Base-by-base conservation (phyloP, 2,888 invertebrate genomes). In the Sclerodermus sp. region DNA sequence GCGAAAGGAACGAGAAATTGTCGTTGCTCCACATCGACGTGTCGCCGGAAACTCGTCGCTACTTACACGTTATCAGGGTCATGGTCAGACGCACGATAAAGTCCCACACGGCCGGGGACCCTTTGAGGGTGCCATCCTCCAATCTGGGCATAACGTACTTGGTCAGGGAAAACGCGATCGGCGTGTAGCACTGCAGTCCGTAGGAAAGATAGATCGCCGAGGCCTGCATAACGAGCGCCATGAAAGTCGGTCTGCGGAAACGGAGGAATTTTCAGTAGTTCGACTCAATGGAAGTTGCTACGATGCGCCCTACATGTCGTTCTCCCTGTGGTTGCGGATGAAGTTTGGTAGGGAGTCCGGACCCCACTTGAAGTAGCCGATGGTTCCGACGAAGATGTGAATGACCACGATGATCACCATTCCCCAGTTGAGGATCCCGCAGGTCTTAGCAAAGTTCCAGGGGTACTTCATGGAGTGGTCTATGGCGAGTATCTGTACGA, bases 141-240 rank as follows among this genome's bases (percentile, higher is more conserved):
- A 66, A 47, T 2, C 48, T 55, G 4, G 64, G 60, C 2, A 59
- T 29, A 1, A 50, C 60, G 31, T 68, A 67, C 1, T 60, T 47
- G 1, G 48, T 34, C 12, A 68, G 47, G 17, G 70, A 64, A 5
- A 46, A n/a, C n/a, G n/a, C 53, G 17, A 71, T 70, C 4, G 67
- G 67, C 57, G 68, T 56, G 45, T 65, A 70, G 49, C 69, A 67
- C 45, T 67, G 67, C n/a, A 71, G 37, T 5, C 65, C 64, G 30
- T 69, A 71, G 0, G 66, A 66, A 46, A 71, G 58, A 44, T 64
- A 70, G 40, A 70, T 64, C 9, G 66, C 53, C 4, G 62, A 13
- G 1, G 57, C 56, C 58, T 70, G 70, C 55, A 67, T 60, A 6
- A 51, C 17, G 9, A 71, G 44, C 0, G 67, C 67, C 0, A 43